Base-by-base conservation (phyloP, 2,888 invertebrate genomes). In the Philereme vetulata region DNA sequence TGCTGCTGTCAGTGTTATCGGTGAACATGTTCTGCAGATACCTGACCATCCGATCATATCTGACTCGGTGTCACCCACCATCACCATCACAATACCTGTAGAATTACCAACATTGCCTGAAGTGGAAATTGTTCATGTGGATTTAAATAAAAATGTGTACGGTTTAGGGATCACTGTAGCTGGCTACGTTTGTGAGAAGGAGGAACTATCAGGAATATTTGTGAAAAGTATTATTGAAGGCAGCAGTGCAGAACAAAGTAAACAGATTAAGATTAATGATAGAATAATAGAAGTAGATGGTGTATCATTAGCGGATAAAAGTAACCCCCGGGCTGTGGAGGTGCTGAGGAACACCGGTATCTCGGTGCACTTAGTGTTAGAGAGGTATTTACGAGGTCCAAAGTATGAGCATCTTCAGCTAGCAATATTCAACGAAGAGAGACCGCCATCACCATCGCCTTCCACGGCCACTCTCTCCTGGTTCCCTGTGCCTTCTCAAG, bases 131-230 rank as follows among this genome's bases (percentile, higher is more conserved):
- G 96, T 98, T 81, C 96, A 96, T 73, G 97, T 98, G 45, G 96
- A 97, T 84, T 93, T 99, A 66, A 95, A 95, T 76, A 99, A 99
- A 86, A 98, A 98, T 89, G 96, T 96, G 60, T 96, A 98, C 78
- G 97, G 98, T 36, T 93, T 98, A 64, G 98, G 98, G 48, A 98
- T 98, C 72, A 99, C 98, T 4, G 98, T 98, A 54, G 98, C 98
- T 4, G 98, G 98, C 49, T 99, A 98, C 89, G 98, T 98, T 44
- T 98, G 98, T 88, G 98, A 98, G 85, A 98, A 98, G 90, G 99
- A 99, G 90, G 99, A 99, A 87, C 94, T 99, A 53, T 98, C 98
- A n/a, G 99, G 99, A 5, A 99, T 99, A 78, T 99, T 99, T 92
- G 98, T 99, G 11, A 99, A 99, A 88, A 99, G 98, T 84, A 97